A percentile compares a stretch with the other conserved stretches of the same genome.
Conservation (phyloP, 2,797 vertebrate species). For the Antennarius maculatus region DNA sequence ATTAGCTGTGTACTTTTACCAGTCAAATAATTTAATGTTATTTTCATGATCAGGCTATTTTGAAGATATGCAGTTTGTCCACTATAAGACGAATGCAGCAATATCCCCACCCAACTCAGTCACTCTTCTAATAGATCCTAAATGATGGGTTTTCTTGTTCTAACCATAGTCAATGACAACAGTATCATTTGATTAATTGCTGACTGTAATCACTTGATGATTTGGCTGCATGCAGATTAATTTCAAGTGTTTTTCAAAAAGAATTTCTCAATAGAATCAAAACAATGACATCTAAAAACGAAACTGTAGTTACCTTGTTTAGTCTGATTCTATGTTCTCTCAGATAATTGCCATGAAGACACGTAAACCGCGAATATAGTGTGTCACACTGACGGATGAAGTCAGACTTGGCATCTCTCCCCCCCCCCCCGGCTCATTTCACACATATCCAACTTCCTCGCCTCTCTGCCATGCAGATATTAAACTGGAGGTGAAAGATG, state of each 20-base stretch:
- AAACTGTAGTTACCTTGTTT: no score
- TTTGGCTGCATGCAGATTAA: no score
- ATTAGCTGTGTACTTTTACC: background rate
- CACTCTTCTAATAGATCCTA: constrained; percentile 1
- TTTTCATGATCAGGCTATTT: background rate
- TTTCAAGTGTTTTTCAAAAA: no score
- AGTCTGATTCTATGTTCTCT: background rate
- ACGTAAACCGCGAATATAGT: constrained; percentile 22
- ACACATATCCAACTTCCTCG: constrained; percentile 55
- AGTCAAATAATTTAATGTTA: background rate
- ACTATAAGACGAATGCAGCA: background rate
- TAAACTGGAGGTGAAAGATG: constrained; percentile 12
- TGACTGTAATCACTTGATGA: no score
- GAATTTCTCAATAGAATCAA: background rate
- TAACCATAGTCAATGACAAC: no score
- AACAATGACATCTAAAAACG: background rate
- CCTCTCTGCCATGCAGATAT: constrained; percentile 41
- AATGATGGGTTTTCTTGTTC: background rate
- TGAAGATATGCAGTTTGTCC: background rate
- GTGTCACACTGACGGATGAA: constrained; percentile 63
- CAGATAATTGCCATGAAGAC: constrained; percentile 14
- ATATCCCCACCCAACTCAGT: background rate
- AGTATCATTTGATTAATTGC: no score
- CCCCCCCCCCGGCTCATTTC: constrained; percentile 63
- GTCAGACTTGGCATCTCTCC: constrained; percentile 45